Evolutionary conservation across 2,113 vertebrate genomes (phyloP).

Genomic region (Ptilorrhoa leucosticta): DNA sequence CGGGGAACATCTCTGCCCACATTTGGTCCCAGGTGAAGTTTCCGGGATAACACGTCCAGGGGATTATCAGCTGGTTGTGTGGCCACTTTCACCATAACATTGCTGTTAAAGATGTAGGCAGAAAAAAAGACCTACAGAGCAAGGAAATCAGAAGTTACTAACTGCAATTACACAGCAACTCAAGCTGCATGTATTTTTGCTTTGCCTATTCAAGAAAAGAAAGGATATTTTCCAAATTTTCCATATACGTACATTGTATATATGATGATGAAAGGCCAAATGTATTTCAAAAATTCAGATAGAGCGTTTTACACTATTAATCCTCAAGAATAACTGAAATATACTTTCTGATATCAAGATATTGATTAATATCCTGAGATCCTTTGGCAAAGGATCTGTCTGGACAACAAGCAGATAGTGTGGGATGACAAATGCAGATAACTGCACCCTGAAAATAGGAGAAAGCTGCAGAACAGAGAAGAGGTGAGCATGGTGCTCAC

Average conservation of each 20-base stretch:
- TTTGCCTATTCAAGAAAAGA: not conserved
- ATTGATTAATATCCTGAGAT: not conserved
- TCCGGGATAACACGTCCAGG: constrained; percentile 94
- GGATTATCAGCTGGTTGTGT: constrained; percentile 98
- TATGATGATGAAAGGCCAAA: not conserved
- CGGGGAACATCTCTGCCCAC: constrained; percentile 95
- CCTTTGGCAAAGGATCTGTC: not conserved
- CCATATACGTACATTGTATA: fast-evolving
- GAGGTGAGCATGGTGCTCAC: not conserved
- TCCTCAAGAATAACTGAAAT: not conserved
- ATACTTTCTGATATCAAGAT: not conserved
- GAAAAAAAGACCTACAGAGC: constrained; percentile 92
- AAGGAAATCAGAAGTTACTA: not conserved
- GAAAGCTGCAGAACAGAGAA: not conserved
- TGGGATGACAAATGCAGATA: not conserved
- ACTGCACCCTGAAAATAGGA: not conserved
- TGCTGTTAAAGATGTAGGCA: constrained; percentile 99
- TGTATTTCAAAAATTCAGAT: not conserved
- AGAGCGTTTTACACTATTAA: not conserved
- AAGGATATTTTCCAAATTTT: not conserved
- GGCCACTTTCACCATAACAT: constrained; percentile 99
- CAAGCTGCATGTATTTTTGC: not conserved
- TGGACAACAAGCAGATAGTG: not conserved
- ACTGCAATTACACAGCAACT: not conserved
- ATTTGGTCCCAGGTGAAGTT: constrained; percentile 93